Percentiles rank a stretch among this genome's conserved stretches.
Conservation (phyloP, 1,140 invertebrate genomes). For the Tetraneura akinire region DNA sequence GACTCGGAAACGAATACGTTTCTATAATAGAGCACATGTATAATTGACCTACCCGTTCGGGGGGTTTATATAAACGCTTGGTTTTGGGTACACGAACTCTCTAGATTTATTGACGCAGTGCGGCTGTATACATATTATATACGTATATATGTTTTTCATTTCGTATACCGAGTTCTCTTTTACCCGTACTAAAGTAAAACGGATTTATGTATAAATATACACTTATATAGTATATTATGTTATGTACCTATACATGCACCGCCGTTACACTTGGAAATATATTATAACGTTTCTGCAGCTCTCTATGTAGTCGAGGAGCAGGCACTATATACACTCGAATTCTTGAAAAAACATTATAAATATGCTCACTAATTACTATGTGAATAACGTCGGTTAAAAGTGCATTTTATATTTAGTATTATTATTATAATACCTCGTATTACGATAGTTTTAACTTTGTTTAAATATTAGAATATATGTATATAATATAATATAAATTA, state of each 20-base stretch:
- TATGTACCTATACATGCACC: background rate
- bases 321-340: background rate
- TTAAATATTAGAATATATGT: no score
- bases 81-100: background rate
- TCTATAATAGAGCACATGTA: no score
- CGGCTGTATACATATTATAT: background rate
- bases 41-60: conserved; percentile 32
- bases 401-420: no score
- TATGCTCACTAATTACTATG: no score
- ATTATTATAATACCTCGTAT: no score
- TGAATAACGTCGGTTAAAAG: background rate
- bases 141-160: no score
- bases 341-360: background rate
- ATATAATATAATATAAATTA: no score
- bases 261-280: background rate
- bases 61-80: conserved; percentile 12
- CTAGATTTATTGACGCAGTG: conserved; percentile 21
- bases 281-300: background rate
- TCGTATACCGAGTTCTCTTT: no score
- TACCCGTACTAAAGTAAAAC: no score
- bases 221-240: no score
- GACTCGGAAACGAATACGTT: conserved; percentile 19
- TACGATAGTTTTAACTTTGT: background rate
- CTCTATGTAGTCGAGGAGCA: background rate
- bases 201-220: no score